These are phyloP conservation scores for Trichonephila inaurata DNA, from an alignment of 1,140 invertebrate species.

Conservation along the genomic window DNA sequence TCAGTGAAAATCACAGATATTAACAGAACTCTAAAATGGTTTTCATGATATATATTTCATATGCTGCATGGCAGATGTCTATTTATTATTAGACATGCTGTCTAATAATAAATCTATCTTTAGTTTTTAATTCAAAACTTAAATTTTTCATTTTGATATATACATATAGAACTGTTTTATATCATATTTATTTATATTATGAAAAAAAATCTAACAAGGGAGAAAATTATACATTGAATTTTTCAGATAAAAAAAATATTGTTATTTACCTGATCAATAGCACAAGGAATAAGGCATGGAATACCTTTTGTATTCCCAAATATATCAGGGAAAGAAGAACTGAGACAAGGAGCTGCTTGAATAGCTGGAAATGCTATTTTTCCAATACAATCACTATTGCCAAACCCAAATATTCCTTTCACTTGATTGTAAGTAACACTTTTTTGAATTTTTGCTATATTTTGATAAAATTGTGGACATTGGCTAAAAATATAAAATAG, in stretches of 20 bases:
- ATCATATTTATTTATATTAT: no score
- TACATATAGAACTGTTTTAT: no score
- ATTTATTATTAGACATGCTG: no score
- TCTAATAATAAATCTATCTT: no score
- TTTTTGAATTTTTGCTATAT: slow-evolving; percentile 88
- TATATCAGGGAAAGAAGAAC: slow-evolving; percentile 96
- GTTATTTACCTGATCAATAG: slow-evolving; percentile 93
- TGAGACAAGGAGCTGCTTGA: slow-evolving; percentile 97
- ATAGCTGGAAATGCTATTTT: slow-evolving; percentile 98
- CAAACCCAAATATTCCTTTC: slow-evolving; percentile 97
- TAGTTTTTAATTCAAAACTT: no score
- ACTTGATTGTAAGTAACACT: slow-evolving; percentile 97
- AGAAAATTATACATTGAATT: no score
- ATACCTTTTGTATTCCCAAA: slow-evolving; percentile 90
- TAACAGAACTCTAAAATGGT: no score
- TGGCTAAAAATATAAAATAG: slow-evolving; percentile 83
- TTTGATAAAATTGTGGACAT: slow-evolving; percentile 94
- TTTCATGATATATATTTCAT: no score
- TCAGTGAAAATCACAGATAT: no score
- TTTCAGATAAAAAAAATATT: background rate
- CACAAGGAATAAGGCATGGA: slow-evolving; percentile 97
- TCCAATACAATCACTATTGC: slow-evolving; percentile 95
- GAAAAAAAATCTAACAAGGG: no score
- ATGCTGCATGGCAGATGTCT: no score
- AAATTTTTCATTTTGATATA: no score